Evolutionary conservation across 2,888 invertebrate genomes (phyloP).

Genomic region (Spatulosminthurus flaviceps): DNA sequence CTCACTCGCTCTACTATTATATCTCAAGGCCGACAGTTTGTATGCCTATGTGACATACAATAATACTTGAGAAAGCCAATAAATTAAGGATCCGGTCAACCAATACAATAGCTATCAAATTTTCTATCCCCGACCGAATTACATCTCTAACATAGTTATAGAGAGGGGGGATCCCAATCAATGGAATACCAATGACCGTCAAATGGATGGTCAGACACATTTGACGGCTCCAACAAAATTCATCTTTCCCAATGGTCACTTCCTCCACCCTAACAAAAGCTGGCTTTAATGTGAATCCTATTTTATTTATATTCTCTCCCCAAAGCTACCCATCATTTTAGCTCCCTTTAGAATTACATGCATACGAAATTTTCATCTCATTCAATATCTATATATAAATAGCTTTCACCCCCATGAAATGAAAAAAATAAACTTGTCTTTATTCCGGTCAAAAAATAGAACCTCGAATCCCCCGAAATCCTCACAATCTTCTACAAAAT

Average conservation of each 20-base stretch:
- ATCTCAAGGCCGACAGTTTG: not conserved
- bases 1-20: no score
- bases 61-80: constrained; percentile 6
- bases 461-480: no score
- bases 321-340: no score
- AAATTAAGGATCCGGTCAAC: constrained; percentile 28
- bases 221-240: constrained; percentile 23
- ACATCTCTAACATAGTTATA: constrained; percentile 22
- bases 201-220: not conserved
- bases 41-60: constrained; percentile 15
- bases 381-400: no score
- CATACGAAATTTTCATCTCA: no score
- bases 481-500: no score
- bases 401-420: no score
- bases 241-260: not conserved
- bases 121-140: not conserved
- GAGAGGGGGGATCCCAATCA: not conserved
- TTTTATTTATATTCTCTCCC: not conserved
- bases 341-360: no score
- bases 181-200: constrained; percentile 22
- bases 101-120: constrained; percentile 30
- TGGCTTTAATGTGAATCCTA: not conserved
- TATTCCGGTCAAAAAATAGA: no score
- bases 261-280: no score
- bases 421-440: no score